Percentiles rank a stretch among this genome's conserved stretches.
phyloP scores from a whole-genome alignment of 2,888 invertebrate genomes.

The Stenodema calcarata region DNA sequence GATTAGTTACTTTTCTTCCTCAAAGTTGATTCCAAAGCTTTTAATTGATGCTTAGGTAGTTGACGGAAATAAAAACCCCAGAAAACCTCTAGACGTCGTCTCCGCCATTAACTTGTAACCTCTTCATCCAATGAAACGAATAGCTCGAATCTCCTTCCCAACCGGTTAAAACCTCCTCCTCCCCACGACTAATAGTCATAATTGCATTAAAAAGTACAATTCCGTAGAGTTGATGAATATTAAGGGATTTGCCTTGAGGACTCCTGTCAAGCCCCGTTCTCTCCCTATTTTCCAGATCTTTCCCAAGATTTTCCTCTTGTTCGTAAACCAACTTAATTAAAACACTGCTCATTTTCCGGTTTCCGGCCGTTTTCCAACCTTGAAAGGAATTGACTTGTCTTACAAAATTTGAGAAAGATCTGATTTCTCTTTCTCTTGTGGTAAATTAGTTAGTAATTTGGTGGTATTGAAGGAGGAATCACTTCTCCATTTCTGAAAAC shows the following conservation, averaged over 20 bases:
- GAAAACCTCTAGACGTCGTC: not conserved
- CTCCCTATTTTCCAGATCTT: not conserved
- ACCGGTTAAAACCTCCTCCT: not conserved
- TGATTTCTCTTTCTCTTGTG: not conserved
- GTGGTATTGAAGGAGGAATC: not conserved
- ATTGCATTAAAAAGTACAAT: conserved; percentile 55
- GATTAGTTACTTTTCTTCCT: too few relatives aligned
- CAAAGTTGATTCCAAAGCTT: too few relatives aligned
- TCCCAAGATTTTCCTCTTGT: not conserved
- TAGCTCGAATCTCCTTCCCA: not conserved
- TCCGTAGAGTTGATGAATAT: conserved; percentile 53
- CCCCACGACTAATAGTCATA: conserved; percentile 50
- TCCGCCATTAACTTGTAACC: not conserved
- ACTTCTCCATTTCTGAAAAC: too few relatives aligned
- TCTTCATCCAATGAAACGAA: not conserved
- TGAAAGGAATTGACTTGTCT: not conserved
- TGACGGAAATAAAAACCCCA: too few relatives aligned
- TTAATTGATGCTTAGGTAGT: too few relatives aligned
- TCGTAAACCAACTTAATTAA: not conserved
- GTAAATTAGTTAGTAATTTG: not conserved
- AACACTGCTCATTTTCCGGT: conserved; percentile 13
- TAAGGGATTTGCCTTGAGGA: conserved; percentile 40
- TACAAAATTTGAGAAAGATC: not conserved
- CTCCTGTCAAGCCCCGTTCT: not conserved
- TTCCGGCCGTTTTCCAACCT: not conserved